Conservation (phyloP, 2,888 invertebrate genomes). For the Girardia tigrina region DNA sequence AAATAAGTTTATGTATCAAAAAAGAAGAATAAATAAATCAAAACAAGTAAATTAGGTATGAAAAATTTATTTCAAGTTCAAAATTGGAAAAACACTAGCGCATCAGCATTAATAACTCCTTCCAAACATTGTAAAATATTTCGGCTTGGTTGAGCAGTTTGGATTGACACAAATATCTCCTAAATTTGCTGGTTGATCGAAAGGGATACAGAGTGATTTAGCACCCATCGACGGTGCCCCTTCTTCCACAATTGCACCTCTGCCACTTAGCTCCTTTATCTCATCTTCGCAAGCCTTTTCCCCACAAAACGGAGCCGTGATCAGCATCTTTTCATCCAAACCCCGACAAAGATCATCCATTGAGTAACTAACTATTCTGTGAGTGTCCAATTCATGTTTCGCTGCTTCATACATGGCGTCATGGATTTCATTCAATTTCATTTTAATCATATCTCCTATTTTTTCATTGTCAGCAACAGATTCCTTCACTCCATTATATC, state of each 20-base stretch:
- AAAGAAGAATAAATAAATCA: too few species aligned
- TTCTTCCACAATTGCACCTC: slow-evolving; percentile 55
- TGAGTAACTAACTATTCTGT: slow-evolving; percentile 60
- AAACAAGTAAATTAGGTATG: too few species aligned
- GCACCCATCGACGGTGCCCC: slow-evolving; percentile 94
- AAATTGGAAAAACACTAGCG: too few species aligned
- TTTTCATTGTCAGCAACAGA: slow-evolving; percentile 56
- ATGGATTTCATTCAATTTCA: neutral
- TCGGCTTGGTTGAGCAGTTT: slow-evolving; percentile 64
- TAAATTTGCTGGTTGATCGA: slow-evolving; percentile 66
- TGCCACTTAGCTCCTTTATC: slow-evolving; percentile 81
- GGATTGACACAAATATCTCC: slow-evolving; percentile 51
- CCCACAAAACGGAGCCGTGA: slow-evolving; percentile 91
- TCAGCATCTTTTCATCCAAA: slow-evolving; percentile 72
- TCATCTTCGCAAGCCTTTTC: slow-evolving; percentile 73
- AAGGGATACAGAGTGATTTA: slow-evolving; percentile 91
- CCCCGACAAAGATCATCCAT: slow-evolving; percentile 69
- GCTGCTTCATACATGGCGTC: slow-evolving; percentile 56
- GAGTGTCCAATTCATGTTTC: slow-evolving; percentile 61
- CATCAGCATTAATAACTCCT: slow-evolving; percentile 87
- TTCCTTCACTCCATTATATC: slow-evolving; percentile 68
- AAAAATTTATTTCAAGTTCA: too few species aligned
- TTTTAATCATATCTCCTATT: neutral
- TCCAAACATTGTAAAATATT: slow-evolving; percentile 79
- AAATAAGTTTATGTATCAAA: too few species aligned